phyloP scores from a whole-genome alignment of 2,113 vertebrate species.

The Pomatorhinus ruficollis region DNA sequence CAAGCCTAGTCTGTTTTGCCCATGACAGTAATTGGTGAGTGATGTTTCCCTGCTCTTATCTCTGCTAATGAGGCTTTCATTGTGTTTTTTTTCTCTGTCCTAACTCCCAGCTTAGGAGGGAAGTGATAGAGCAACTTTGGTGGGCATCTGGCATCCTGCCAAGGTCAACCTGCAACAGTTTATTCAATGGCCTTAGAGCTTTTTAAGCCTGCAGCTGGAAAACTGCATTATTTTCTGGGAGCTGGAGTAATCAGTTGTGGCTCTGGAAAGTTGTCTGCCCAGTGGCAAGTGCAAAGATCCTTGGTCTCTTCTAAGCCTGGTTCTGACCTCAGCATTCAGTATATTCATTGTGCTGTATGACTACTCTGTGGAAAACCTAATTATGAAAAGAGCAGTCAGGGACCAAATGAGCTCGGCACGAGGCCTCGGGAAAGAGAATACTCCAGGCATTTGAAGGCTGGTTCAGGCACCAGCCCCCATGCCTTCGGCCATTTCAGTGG shows the following conservation, averaged over 20 bases:
- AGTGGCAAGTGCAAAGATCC: background rate
- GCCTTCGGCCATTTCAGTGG: background rate
- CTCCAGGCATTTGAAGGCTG: background rate
- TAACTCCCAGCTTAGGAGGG: background rate
- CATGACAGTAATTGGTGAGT: background rate
- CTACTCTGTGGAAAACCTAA: background rate
- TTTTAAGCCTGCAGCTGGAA: background rate
- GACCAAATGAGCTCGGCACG: background rate
- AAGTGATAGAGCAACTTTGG: background rate
- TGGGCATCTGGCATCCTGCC: background rate
- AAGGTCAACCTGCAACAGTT: background rate
- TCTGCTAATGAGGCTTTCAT: background rate
- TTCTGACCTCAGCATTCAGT: slow-evolving; percentile 1
- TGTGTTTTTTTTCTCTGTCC: background rate
- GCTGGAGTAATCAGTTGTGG: background rate
- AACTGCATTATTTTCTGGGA: background rate
- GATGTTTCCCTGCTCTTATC: background rate
- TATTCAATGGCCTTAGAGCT: background rate
- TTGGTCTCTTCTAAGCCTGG: background rate
- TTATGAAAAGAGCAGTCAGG: background rate
- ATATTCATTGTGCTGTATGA: background rate
- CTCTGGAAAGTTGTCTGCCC: background rate
- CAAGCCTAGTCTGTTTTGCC: background rate
- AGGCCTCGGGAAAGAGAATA: background rate
- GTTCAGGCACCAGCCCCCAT: background rate